These are phyloP conservation scores for Clivina fossor DNA, from an alignment of 2,888 invertebrate species.

Conservation along the genomic window DNA sequence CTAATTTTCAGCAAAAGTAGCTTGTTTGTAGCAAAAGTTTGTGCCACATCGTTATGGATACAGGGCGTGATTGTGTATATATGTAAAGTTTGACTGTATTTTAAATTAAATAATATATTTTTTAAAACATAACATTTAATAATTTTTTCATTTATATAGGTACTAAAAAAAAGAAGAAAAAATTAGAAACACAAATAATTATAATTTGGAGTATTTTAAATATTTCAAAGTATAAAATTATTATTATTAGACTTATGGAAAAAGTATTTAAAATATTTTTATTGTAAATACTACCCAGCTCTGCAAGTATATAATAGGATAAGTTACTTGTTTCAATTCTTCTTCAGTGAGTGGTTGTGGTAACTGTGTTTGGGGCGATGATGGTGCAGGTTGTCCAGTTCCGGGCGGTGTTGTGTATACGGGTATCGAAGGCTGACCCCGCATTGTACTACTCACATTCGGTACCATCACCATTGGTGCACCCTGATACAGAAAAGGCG, in stretches of 20 bases:
- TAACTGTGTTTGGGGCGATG: conserved; percentile 45
- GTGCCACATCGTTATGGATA: too few species aligned
- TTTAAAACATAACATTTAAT: too few species aligned
- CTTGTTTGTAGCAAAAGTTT: too few species aligned
- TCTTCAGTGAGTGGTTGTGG: conserved; percentile 57
- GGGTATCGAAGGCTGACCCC: conserved; percentile 59
- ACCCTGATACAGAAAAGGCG: conserved; percentile 56
- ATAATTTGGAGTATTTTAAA: background rate
- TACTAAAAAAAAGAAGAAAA: too few species aligned
- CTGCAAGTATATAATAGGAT: too few species aligned
- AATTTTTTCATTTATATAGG: too few species aligned
- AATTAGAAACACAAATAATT: background rate
- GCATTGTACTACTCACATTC: conserved; percentile 53
- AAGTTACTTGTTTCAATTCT: conserved; percentile 64
- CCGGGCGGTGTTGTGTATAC: conserved; percentile 50
- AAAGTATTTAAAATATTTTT: too few species aligned
- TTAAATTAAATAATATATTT: too few species aligned
- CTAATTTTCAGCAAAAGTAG: too few species aligned
- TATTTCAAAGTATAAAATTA: background rate
- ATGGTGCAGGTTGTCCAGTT: conserved; percentile 39
- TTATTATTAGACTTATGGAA: background rate
- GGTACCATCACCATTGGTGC: conserved; percentile 73
- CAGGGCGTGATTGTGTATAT: too few species aligned
- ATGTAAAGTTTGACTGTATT: too few species aligned
- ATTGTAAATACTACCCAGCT: too few species aligned